Base-by-base conservation (phyloP, 1,140 invertebrate species). In the Aphelinus atriplicis region DNA sequence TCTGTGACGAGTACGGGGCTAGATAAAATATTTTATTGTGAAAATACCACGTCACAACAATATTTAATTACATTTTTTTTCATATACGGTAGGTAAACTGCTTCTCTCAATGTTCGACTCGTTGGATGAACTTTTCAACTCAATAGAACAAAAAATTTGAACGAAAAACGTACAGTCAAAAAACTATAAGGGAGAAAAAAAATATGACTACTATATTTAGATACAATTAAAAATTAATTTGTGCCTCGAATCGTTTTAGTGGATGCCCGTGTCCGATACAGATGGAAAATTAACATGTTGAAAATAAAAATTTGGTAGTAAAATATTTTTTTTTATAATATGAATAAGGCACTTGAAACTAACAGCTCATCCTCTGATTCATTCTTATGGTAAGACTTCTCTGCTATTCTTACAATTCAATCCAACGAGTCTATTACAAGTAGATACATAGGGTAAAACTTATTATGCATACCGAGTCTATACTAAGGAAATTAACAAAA, bases 331-430 rank as follows among this genome's bases (percentile, higher is more conserved):
- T 10, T 9, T 57, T 10, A 58, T 50, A 62, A 43, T 3, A 2
- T 57, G 63, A n/a, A 9, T 75, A 75, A 75, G 73, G 66, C 73
- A 75, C 73, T 71, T 75, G 7, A 75, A 75, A 69, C 64, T 56
- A 75, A 63, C 42, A 3, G 58, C 55, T 69, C 47, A 47, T 50
- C 10, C 26, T 43, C 48, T 51, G 10, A 67, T 60, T 51, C 43
- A n/a, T 47, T n/a, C 50, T 55, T 6, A 56, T 55, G 26, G 26
- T 57, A n/a, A 72, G 7, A 5, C 2, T 57, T 57, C 3, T 71
- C 42, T 53, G 3, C n/a, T 26, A 26, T 46, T 10, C 55, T 73
- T 60, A 55, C 10, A 58, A 26, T 45, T 7, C 42, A 42, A 46
- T 47, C 51, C 65, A 62, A 73, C 58, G 72, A 73, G 65, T 65